Conservation (phyloP, 2,113 vertebrate species). For the Hystrix brachyura region DNA sequence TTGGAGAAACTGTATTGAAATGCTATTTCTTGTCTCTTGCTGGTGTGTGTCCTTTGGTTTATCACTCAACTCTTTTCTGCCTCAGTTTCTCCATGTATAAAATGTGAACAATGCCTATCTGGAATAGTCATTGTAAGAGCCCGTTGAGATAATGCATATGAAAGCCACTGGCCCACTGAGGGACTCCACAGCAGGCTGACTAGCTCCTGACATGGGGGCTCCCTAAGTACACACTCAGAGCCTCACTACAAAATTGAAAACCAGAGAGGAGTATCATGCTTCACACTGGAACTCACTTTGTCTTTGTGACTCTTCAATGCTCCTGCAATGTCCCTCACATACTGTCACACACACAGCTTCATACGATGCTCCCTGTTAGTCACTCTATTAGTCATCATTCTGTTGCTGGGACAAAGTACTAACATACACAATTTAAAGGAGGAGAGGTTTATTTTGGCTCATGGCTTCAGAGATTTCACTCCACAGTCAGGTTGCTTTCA, state of each 20-base stretch:
- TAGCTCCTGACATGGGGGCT: too few relatives aligned
- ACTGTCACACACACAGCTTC: not conserved
- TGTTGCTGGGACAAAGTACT: not conserved
- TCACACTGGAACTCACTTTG: not conserved
- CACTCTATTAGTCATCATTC: not conserved
- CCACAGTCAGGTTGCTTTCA: not conserved
- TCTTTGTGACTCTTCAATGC: not conserved
- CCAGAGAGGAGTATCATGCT: not conserved
- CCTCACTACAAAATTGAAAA: not conserved
- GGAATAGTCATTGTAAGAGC: not conserved
- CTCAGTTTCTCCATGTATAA: not conserved
- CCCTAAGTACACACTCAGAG: too few relatives aligned
- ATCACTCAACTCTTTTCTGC: not conserved
- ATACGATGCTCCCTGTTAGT: not conserved
- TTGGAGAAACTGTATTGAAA: not conserved
- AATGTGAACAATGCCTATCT: not conserved
- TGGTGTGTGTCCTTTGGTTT: not conserved
- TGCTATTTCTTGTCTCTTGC: not conserved
- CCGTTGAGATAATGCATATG: not conserved
- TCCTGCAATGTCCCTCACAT: not conserved
- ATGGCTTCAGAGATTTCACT: not conserved
- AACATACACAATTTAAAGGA: not conserved
- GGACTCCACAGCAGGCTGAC: too few relatives aligned
- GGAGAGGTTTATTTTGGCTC: not conserved
- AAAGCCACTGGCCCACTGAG: not conserved